Conservation (phyloP, 2,797 vertebrate species). For the Enoplosus armatus region DNA sequence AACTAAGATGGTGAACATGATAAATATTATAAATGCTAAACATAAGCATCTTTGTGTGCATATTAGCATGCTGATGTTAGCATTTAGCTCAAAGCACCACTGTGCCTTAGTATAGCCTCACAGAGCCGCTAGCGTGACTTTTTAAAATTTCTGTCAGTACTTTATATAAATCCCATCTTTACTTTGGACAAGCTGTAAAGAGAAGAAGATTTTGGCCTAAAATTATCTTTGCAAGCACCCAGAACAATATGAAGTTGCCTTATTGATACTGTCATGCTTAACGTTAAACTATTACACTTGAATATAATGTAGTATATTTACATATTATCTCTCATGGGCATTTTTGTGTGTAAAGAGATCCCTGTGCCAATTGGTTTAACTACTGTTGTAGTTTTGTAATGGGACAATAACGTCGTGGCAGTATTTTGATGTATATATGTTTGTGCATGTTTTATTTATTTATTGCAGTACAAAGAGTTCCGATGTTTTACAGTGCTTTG, state of each 20-base stretch:
- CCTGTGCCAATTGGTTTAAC: slow-evolving; percentile 57
- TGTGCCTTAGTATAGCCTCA: neutral
- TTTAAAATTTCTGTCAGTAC: neutral
- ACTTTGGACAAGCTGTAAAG: neutral
- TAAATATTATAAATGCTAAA: no score
- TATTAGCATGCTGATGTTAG: neutral
- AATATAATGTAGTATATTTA: slow-evolving; percentile 55
- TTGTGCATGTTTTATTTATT: slow-evolving; percentile 76
- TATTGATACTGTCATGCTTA: slow-evolving; percentile 25
- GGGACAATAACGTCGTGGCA: slow-evolving; percentile 44
- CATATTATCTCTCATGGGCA: slow-evolving; percentile 22
- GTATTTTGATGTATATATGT: slow-evolving; percentile 62
- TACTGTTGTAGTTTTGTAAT: slow-evolving; percentile 37
- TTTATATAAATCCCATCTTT: neutral
- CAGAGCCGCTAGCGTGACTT: neutral
- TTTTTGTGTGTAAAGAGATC: slow-evolving; percentile 34
- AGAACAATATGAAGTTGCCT: slow-evolving; percentile 20
- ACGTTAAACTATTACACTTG: slow-evolving; percentile 48
- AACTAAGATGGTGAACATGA: neutral
- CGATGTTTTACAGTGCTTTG: slow-evolving; percentile 55
- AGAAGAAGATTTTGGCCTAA: slow-evolving; percentile 5
- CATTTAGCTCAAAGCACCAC: slow-evolving; percentile 25
- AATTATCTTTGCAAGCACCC: slow-evolving; percentile 2
- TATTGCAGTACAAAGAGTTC: slow-evolving; percentile 64
- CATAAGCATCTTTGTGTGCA: no score